These are phyloP conservation scores for Gephyroberyx darwinii DNA, from an alignment of 2,797 vertebrate species.

Conservation along the genomic window DNA sequence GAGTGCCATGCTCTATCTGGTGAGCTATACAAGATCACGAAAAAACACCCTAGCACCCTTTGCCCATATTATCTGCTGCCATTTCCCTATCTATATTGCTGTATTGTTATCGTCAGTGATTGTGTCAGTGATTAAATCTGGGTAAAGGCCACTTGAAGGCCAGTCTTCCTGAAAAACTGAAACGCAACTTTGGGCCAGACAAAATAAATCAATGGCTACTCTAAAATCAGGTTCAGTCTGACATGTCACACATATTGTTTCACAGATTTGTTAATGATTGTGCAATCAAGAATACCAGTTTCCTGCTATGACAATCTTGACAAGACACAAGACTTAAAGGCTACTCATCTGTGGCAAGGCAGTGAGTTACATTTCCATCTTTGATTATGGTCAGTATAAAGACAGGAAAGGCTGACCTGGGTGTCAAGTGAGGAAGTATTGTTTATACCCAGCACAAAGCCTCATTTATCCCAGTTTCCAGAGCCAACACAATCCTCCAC, in stretches of 20 bases:
- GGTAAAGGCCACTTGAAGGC: background rate
- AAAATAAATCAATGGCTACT: background rate
- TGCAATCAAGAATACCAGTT: background rate
- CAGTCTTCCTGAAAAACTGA: background rate
- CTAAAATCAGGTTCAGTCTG: background rate
- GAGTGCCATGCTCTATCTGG: background rate
- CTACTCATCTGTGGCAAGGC: conserved; percentile 9
- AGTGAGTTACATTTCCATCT: conserved; percentile 27
- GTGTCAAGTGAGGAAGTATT: conserved; percentile 62
- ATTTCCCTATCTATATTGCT: background rate
- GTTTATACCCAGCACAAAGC: conserved; percentile 70
- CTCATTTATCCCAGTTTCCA: conserved; percentile 67
- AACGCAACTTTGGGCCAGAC: background rate
- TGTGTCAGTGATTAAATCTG: background rate
- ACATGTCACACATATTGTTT: background rate
- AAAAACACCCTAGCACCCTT: too few relatives aligned
- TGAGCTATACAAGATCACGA: background rate
- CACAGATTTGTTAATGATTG: background rate
- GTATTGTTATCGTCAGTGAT: background rate
- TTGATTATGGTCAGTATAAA: conserved; percentile 38
- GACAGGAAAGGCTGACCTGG: conserved; percentile 52
- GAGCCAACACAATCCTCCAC: conserved; percentile 65
- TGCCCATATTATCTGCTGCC: background rate
- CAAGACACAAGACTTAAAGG: conserved; percentile 1
- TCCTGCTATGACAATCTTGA: background rate